phyloP scores from a whole-genome alignment of 2,888 invertebrate species.

The Mellilla xanthometata region DNA sequence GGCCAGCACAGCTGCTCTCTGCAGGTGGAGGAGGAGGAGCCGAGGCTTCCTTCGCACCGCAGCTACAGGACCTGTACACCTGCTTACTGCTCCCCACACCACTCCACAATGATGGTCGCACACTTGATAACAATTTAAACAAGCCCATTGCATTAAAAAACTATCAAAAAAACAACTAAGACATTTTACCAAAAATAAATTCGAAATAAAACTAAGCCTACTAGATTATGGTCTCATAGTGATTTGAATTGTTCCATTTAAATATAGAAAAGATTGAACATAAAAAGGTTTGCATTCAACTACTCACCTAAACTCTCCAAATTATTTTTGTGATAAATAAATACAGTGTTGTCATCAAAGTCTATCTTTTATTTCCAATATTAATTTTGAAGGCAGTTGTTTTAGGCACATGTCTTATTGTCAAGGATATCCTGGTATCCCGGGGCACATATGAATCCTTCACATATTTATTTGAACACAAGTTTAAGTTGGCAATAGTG shows the following conservation, averaged over 20 bases:
- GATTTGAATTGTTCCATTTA: slow-evolving; percentile 10
- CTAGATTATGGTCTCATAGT: slow-evolving; percentile 45
- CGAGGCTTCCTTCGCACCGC: slow-evolving; percentile 6
- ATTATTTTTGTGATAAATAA: background rate
- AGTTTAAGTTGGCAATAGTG: slow-evolving; percentile 84
- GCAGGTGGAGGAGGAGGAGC: too few relatives aligned
- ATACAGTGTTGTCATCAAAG: background rate
- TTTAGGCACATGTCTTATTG: slow-evolving; percentile 96
- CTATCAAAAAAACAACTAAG: slow-evolving; percentile 27
- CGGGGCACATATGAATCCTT: slow-evolving; percentile 83
- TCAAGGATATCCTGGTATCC: slow-evolving; percentile 91
- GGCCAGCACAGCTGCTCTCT: background rate
- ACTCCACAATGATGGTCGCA: slow-evolving; percentile 30
- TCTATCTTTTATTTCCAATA: slow-evolving; percentile 73
- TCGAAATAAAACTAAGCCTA: slow-evolving; percentile 41
- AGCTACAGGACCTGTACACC: slow-evolving; percentile 24
- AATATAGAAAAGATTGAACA: slow-evolving; percentile 24
- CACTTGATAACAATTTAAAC: slow-evolving; percentile 58
- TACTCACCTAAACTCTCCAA: background rate
- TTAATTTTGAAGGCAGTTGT: slow-evolving; percentile 89
- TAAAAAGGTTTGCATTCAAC: slow-evolving; percentile 11
- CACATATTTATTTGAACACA: slow-evolving; percentile 81
- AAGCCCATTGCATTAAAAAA: slow-evolving; percentile 55
- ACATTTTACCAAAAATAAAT: slow-evolving; percentile 22
- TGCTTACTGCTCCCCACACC: slow-evolving; percentile 25